phyloP scores from a whole-genome alignment of 2,113 vertebrate species.

The Protobothrops mucrosquamatus region DNA sequence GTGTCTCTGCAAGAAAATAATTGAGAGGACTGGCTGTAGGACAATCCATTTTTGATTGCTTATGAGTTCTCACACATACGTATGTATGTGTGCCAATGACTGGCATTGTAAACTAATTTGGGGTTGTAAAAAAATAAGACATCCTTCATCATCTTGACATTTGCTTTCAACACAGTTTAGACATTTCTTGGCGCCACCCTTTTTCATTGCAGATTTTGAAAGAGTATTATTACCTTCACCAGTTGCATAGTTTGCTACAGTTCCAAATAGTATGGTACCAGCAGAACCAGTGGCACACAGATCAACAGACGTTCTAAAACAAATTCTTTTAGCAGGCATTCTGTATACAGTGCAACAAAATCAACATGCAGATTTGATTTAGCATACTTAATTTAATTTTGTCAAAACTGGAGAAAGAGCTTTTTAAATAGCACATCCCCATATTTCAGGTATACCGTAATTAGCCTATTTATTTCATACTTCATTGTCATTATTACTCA shows the following conservation, averaged over 20 bases:
- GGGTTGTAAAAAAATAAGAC: conserved; percentile 35
- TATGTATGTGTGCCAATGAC: neutral
- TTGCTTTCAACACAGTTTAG: neutral
- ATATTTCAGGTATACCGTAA: neutral
- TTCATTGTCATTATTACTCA: neutral
- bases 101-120: neutral
- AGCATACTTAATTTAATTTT: neutral
- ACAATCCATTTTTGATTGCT: conserved; percentile 15
- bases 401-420: neutral
- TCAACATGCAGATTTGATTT: conserved; percentile 28
- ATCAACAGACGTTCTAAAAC: conserved; percentile 26
- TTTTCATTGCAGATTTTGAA: conserved; percentile 21
- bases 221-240: conserved; percentile 39
- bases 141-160: neutral
- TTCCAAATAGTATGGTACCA: neutral
- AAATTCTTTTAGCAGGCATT: conserved; percentile 2
- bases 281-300: neutral
- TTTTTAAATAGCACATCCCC: neutral
- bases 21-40: neutral
- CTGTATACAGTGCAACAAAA: neutral
- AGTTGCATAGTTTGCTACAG: neutral
- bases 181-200: conserved; percentile 33
- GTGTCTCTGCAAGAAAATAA: neutral
- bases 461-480: neutral
- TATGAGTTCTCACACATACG: conserved; percentile 25